These are phyloP conservation scores for Harpegnathos saltator DNA, from an alignment of 1,140 invertebrate species.

Conservation along the genomic window DNA sequence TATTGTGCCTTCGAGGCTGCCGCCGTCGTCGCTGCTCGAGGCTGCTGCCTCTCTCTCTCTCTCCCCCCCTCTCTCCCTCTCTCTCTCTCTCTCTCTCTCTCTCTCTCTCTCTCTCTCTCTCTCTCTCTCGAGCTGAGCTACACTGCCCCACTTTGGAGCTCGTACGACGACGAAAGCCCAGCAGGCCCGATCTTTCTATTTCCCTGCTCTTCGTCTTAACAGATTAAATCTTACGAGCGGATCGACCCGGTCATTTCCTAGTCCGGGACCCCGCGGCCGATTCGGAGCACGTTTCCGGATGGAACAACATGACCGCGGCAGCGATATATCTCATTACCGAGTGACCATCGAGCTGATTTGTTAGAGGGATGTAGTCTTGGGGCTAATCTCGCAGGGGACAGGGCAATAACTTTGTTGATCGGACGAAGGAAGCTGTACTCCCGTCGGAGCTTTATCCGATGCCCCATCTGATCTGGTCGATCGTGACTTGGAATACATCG, in stretches of 20 bases:
- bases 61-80: too few relatives aligned
- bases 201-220: slow-evolving; percentile 46
- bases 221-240: slow-evolving; percentile 56
- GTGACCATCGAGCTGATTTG: slow-evolving; percentile 12
- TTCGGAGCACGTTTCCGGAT: not conserved
- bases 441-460: too few relatives aligned
- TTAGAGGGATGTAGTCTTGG: not conserved
- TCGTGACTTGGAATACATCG: too few relatives aligned
- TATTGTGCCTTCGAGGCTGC: slow-evolving; percentile 53
- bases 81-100: too few relatives aligned
- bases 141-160: slow-evolving; percentile 20
- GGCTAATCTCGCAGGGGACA: slow-evolving; percentile 17
- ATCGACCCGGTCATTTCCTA: slow-evolving; percentile 46
- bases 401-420: not conserved
- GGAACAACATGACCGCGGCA: not conserved
- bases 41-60: too few relatives aligned
- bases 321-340: slow-evolving; percentile 43
- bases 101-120: too few relatives aligned
- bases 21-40: not conserved
- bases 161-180: not conserved
- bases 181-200: slow-evolving; percentile 47
- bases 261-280: slow-evolving; percentile 9
- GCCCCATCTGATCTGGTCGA: too few relatives aligned
- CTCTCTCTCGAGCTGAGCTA: too few relatives aligned
- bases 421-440: not conserved